Evolutionary conservation across 2,888 invertebrate genomes (phyloP), one percentile per base, ranked within the genome.

Genomic region (Cacoxenus indagator): DNA sequence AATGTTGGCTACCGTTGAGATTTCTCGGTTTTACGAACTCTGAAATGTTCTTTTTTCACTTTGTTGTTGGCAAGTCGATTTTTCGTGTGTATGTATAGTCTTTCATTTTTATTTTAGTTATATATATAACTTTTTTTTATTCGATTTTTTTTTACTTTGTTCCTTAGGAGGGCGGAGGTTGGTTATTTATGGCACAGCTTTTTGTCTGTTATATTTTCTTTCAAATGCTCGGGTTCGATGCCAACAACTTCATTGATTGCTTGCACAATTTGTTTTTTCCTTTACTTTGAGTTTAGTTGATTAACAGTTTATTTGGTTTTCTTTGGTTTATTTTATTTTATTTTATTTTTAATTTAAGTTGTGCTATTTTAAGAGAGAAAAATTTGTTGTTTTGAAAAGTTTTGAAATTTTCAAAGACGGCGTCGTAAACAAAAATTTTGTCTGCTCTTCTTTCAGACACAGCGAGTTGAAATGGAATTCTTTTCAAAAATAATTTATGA

Each of bases 401-500:
- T 31, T 61, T 43, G 37, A 61, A 61, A 61, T 37, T 19, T 61
- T 22, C 14, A 43, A 64, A 64, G 31, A 51, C 48, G 17, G n/a
- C n/a, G n/a, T n/a, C n/a, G n/a, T n/a, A n/a, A 43, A 11, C 45
- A 22, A 48, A 48, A 48, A 17, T 48, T 48, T 2, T 48, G 19
- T 48, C 8, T 48, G 22, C 22, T 31, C 31, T 31, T 31, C 31
- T n/a, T n/a, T n/a, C n/a, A n/a, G 9, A 9, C 31, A 8, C 31
- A 31, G 48, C 22, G 48, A 48, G 48, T 48, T 22, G n/a, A 48
- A 48, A 48, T 19, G 11, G 57, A 59, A 24, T 59, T 61, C 8
- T 61, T 43, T 43, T 9, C 76, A 72, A 79, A 81, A 77, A 70
- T 71, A 76, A 82, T 82, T 84, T 84, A 82, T 78, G 84, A 82